These are phyloP conservation scores for Lasiommata megera DNA, from an alignment of 2,888 invertebrate genomes.

Conservation along the genomic window DNA sequence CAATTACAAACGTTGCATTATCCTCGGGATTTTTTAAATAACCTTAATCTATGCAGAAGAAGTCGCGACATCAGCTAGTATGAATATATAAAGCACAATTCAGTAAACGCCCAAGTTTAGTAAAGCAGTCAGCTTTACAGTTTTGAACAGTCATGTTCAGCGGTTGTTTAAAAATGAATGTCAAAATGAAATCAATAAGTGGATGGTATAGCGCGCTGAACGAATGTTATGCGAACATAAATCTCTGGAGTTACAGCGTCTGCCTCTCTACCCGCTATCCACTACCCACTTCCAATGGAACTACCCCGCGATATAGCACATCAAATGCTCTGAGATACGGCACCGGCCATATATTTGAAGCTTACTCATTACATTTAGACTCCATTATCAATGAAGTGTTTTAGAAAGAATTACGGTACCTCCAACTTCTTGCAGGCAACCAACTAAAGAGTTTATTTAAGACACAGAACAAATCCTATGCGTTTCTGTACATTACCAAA, in stretches of 20 bases:
- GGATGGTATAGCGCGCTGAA: slow-evolving; percentile 63
- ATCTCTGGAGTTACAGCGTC: slow-evolving; percentile 65
- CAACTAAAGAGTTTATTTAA: background rate
- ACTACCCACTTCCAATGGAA: background rate
- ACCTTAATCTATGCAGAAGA: too few relatives aligned
- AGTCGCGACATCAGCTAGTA: too few relatives aligned
- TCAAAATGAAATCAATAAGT: slow-evolving; percentile 71
- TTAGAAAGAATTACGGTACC: slow-evolving; percentile 27
- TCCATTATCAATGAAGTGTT: slow-evolving; percentile 35
- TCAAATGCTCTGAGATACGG: slow-evolving; percentile 57
- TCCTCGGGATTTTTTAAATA: too few relatives aligned
- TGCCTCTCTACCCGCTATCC: slow-evolving; percentile 24
- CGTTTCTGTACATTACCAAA: too few relatives aligned
- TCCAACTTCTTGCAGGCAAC: slow-evolving; percentile 9
- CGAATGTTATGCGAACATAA: slow-evolving; percentile 73
- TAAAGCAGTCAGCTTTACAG: too few relatives aligned
- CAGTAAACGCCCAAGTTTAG: too few relatives aligned
- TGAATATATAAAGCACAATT: too few relatives aligned
- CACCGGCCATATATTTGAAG: slow-evolving; percentile 48
- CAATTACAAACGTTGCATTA: too few relatives aligned
- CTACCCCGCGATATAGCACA: slow-evolving; percentile 50
- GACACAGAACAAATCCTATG: background rate
- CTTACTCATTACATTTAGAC: slow-evolving; percentile 59
- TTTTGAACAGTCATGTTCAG: slow-evolving; percentile 22
- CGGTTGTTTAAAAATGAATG: slow-evolving; percentile 63